phyloP scores from a whole-genome alignment of 2,797 vertebrate species.

The Ispidina picta region DNA sequence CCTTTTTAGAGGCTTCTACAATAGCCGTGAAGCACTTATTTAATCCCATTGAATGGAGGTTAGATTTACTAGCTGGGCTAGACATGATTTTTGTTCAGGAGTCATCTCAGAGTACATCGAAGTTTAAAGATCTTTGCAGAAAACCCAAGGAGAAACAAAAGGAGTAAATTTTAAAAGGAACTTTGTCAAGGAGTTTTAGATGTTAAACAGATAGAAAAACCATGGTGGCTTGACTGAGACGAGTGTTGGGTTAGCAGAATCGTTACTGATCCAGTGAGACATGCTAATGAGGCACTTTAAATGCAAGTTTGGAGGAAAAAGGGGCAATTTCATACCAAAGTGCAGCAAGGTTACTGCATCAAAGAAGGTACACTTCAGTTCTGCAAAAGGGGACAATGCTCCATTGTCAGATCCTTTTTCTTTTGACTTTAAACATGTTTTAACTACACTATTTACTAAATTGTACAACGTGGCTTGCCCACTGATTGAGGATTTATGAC shows the following conservation, averaged over 20 bases:
- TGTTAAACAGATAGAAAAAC: constrained; percentile 72
- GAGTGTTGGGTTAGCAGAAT: constrained; percentile 47
- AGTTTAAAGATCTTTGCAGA: constrained; percentile 78
- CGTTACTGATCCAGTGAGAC: constrained; percentile 45
- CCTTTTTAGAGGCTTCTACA: constrained; percentile 75
- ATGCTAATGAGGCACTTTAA: constrained; percentile 77
- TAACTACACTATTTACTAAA: constrained; percentile 70
- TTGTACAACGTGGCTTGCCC: constrained; percentile 48
- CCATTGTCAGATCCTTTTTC: constrained; percentile 70
- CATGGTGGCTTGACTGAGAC: constrained; percentile 33
- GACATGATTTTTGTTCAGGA: constrained; percentile 80
- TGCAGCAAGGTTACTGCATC: constrained; percentile 73
- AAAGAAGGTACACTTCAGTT: constrained; percentile 75
- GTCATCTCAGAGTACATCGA: constrained; percentile 79
- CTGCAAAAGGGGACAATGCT: constrained; percentile 67
- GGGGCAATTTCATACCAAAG: constrained; percentile 71
- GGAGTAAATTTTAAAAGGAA: constrained; percentile 77
- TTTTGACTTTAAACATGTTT: constrained; percentile 71
- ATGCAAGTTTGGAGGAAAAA: constrained; percentile 76
- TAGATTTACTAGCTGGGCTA: constrained; percentile 82
- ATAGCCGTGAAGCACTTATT: constrained; percentile 81
- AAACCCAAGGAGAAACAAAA: constrained; percentile 75
- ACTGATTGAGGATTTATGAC: constrained; percentile 74
- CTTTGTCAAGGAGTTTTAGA: constrained; percentile 79
- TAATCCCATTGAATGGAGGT: constrained; percentile 77